Conservation (phyloP, 1,140 invertebrate species). For the Matsumurasca onukii region DNA sequence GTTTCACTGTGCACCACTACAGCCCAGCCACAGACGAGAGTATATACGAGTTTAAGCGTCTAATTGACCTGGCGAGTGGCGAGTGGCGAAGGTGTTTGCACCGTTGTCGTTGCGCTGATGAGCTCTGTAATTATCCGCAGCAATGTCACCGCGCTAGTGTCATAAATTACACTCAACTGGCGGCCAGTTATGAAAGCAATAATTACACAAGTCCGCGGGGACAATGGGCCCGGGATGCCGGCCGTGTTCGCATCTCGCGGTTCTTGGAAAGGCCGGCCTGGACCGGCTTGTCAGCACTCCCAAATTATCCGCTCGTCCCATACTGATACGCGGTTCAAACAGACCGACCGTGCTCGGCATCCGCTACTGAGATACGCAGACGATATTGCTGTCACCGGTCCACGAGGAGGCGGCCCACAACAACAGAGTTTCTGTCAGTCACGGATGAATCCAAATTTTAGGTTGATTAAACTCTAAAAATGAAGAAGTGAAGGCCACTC, state of each 20-base stretch:
- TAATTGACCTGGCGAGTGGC: not conserved
- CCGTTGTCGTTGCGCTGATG: not conserved
- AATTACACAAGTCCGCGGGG: not conserved
- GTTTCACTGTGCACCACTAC: no score
- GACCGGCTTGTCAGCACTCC: not conserved
- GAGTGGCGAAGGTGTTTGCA: not conserved
- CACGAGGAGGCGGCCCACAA: no score
- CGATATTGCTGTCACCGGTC: no score
- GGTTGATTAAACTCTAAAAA: no score
- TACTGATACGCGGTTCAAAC: not conserved
- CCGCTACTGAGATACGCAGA: no score
- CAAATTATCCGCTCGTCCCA: not conserved
- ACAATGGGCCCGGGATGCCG: not conserved
- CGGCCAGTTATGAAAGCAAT: not conserved
- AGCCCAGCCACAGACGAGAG: not conserved
- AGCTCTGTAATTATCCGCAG: not conserved
- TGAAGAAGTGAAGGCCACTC: no score
- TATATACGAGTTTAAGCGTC: not conserved
- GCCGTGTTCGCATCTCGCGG: not conserved
- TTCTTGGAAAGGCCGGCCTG: not conserved
- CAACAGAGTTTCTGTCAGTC: no score
- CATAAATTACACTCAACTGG: not conserved
- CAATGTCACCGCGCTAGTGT: not conserved
- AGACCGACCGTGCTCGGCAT: not conserved
- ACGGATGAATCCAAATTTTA: no score